Evolutionary conservation across 2,113 vertebrate genomes (phyloP), one percentile per base, ranked within the genome.

Genomic region (Heterochromis multidens): DNA sequence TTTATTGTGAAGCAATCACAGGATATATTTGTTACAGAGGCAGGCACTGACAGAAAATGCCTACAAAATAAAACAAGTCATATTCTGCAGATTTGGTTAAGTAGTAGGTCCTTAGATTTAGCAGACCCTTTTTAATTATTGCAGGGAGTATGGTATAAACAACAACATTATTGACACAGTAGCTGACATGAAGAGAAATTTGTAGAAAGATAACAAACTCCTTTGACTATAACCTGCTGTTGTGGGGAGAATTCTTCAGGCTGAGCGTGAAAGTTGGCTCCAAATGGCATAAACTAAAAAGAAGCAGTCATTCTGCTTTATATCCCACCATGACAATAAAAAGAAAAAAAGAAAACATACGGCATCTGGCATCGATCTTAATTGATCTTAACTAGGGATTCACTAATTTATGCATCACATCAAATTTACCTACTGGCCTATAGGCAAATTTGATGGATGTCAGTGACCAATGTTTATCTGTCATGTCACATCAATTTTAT

Each of bases 21-120:
- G 3, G 17, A 72, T 43, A 72, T 37, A 72, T 31, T 25, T 52
- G 67, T 0, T 31, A 25, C 67, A 19, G 29, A 11, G 17, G 25
- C 10, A 0, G 17, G 6, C 17, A 19, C 17, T 54, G 19, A 21
- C 19, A 54, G 17, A 54, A 21, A 21, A 74, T 0, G 25, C 7
- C 67, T 31, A 74, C 43, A 31, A 46, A 74, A 27, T 74, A 52
- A 31, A 74, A 74, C 21, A 52, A 21, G 10, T 31, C 17, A 52
- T 25, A 52, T 49, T 46, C 17, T 52, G 43, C 49, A 52, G 56
- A 25, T 25, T 27, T 40, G 11, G 56, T 58, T 58, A 58, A 25
- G 12, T 11, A 57, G 54, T 5, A 57, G 9, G 40, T 49, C 5
- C 0, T 29, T 49, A 40, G 11, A 11, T 11, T 40, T 8, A 40